Base-by-base conservation (phyloP, 2,888 invertebrate species). In the Anticlea derivata region DNA sequence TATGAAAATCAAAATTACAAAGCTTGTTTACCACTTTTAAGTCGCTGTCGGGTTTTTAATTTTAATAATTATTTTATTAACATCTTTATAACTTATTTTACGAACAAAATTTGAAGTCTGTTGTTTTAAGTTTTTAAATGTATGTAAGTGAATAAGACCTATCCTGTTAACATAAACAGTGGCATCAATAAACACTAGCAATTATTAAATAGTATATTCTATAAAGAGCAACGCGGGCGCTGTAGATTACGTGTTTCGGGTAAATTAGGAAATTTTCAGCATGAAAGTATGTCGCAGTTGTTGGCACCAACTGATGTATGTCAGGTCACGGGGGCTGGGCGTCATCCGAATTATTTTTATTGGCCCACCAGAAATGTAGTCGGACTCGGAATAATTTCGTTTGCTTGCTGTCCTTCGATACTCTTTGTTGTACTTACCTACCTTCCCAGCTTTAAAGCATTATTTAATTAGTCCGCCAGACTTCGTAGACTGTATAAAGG, bases 341-440 rank as follows among this genome's bases (percentile, higher is more conserved):
- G 72, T 73, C 81, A 78, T 77, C 68, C 60, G 71, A 76, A 85
- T 80, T 81, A 80, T 81, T 84, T 82, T 83, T 81, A 83, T 80
- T 80, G 73, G 70, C 63, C 66, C 70, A 70, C 68, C 70, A 65
- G 66, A 73, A 70, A 4, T 66, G 62, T 63, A 60, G 55, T 57
- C 58, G 53, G 46, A 51, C 63, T 66, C 55, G 55, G 73, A 67
- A 67, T 70, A 71, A 45, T 47, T 47, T 38, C 7, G 20, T 30
- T 35, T 31, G 23, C 12, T 27, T 13, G 17, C 30, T 8, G 31
- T 37, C 10, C 20, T 39, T 33, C 27, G 24, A 6, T 1, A 8
- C 6, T 13, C 8, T 20, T n/a, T 39, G n/a, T 17, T 12, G 8
- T 35, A 7, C 22, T 7, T 35, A 23, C 23, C n/a, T n/a, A n/a